These are phyloP conservation scores for Drosophila pectinifera DNA, from an alignment of 1,140 invertebrate species.

Conservation along the genomic window DNA sequence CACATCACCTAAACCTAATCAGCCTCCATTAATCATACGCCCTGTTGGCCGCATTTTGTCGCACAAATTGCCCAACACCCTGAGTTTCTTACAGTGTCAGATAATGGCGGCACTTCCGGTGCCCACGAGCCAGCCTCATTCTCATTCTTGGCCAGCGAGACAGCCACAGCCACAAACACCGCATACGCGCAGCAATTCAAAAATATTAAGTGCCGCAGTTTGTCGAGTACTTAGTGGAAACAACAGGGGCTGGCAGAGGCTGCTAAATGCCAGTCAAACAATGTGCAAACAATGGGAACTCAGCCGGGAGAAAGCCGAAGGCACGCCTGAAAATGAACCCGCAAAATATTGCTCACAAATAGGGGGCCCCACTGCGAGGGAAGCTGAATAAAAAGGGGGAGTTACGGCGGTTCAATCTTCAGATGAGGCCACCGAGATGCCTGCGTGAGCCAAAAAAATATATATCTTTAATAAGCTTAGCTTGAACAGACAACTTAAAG, in stretches of 20 bases:
- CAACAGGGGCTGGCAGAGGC: constrained; percentile 33
- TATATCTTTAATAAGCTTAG: background rate
- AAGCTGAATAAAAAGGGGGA: background rate
- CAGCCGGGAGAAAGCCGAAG: constrained; percentile 21
- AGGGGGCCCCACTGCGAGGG: constrained; percentile 5
- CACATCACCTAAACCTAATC: constrained; percentile 32
- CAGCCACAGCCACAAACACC: constrained; percentile 24
- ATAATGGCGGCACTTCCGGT: constrained; percentile 60
- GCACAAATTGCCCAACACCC: constrained; percentile 25
- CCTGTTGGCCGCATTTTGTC: constrained; percentile 51
- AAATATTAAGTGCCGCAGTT: constrained; percentile 78
- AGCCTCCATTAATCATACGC: constrained; percentile 66
- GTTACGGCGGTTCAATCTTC: background rate
- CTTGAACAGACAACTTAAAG: too few relatives aligned
- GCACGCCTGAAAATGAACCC: constrained; percentile 52
- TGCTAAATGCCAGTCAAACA: constrained; percentile 57
- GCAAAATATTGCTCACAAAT: constrained; percentile 72
- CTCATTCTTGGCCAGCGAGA: constrained; percentile 13
- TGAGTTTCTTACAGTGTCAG: constrained; percentile 44
- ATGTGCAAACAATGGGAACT: constrained; percentile 68
- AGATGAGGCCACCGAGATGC: constrained; percentile 8
- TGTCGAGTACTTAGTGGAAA: constrained; percentile 72
- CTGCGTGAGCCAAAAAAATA: background rate
- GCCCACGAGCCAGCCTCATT: constrained; percentile 18
- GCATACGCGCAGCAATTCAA: constrained; percentile 60